Evolutionary conservation across 2,888 invertebrate species (phyloP), one percentile per base, ranked within the genome.

Genomic region (Oeneis ivallda): DNA sequence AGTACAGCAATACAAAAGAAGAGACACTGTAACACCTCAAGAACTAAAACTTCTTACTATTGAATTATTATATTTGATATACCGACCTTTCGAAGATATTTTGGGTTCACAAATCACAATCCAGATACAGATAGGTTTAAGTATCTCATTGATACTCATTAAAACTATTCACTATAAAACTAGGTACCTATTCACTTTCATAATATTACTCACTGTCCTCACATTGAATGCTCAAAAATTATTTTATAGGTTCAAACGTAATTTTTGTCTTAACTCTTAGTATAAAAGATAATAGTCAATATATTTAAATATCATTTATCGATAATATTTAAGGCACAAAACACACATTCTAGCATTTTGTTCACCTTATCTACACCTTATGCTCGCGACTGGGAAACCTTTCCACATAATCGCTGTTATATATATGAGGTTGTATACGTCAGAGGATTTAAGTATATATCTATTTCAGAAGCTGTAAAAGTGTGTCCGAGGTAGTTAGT

Each of bases 381-480:
- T 47, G 60, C 41, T 53, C 45, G 62, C 63, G 65, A 70, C 67
- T 70, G 67, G 69, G 65, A 70, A 70, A 67, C 69, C 69, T 63
- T 70, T 45, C 53, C 39, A 65, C 53, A 47, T 67, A 63, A 70
- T 60, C 60, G 62, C 57, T 53, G 69, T 67, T 70, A 63, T 70
- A 70, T 70, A 70, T 70, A 70, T 70, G 63, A 61, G 60, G n/a
- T 58, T 52, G 50, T 63, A 53, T 65, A 67, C 69, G 69, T 67
- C 69, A 70, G 62, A 56, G 69, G 67, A 67, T 70, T 70, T 66
- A 67, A 61, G 63, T 65, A 67, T 65, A 63, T 63, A 65, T 67
- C 69, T 65, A 65, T 67, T 67, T 70, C 65, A 58, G 69, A 70
- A 70, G 69, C 69, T 67, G 17, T 67, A 70, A 13, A 70, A 70